Evolutionary conservation across 2,113 vertebrate species (phyloP).

Genomic region (Emydocephalus ijimae): DNA sequence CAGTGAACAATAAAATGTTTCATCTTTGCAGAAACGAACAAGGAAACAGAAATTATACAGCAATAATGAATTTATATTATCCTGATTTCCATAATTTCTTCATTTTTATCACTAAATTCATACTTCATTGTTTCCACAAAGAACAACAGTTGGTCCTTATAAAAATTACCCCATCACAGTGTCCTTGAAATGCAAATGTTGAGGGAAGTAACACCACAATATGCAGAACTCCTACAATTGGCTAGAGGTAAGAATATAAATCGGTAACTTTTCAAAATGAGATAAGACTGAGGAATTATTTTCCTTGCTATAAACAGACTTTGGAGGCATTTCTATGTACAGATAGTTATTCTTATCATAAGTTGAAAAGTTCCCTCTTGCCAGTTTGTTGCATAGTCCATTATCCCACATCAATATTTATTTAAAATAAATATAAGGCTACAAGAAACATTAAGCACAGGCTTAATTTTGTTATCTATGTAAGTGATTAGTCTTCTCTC

Average conservation of each 20-base stretch:
- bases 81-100: not conserved
- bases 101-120: too few species aligned
- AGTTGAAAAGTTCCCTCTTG: not conserved
- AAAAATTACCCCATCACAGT: not conserved
- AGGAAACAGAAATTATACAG: not conserved
- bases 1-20: not conserved
- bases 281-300: not conserved
- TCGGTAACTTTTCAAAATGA: not conserved
- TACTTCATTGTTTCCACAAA: not conserved
- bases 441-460: not conserved
- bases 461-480: not conserved
- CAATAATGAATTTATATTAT: not conserved
- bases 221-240: not conserved
- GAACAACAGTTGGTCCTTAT: not conserved
- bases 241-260: not conserved
- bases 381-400: not conserved
- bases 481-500: not conserved
- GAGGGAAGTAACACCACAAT: not conserved
- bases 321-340: not conserved
- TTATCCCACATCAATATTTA: not conserved
- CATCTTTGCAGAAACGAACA: not conserved
- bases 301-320: not conserved
- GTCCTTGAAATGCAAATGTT: not conserved
- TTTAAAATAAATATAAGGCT: slow-evolving; percentile 1
- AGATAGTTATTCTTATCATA: not conserved